phyloP scores from a whole-genome alignment of 1,140 invertebrate species.

The Drosophila parvula region DNA sequence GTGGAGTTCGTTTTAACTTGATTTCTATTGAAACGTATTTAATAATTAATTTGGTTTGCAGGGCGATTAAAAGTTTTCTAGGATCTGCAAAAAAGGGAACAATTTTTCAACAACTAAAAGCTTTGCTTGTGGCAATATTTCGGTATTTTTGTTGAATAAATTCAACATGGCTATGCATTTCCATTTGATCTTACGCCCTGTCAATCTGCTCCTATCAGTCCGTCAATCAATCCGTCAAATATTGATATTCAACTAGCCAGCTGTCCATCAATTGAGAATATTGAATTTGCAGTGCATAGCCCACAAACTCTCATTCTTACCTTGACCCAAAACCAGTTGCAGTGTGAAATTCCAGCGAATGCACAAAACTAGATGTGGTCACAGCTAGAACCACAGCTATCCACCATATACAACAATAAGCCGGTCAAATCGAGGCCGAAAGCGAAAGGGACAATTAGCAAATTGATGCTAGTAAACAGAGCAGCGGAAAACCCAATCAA shows the following conservation, averaged over 20 bases:
- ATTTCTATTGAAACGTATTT: not conserved
- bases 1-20: not conserved
- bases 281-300: constrained; percentile 31
- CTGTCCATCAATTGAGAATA: constrained; percentile 27
- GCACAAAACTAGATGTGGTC: constrained; percentile 22
- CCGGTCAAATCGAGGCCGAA: constrained; percentile 32
- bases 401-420: constrained; percentile 31
- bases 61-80: no score
- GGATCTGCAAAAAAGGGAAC: not conserved
- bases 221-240: constrained; percentile 44
- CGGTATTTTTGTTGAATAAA: constrained; percentile 1
- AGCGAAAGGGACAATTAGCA: constrained; percentile 52
- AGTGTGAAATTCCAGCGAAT: constrained; percentile 20
- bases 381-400: constrained; percentile 17
- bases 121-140: not conserved
- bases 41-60: not conserved
- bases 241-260: constrained; percentile 15
- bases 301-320: constrained; percentile 8
- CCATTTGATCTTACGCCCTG: constrained; percentile 24
- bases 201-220: constrained; percentile 17
- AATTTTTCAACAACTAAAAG: not conserved
- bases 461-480: constrained; percentile 49
- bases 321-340: constrained; percentile 46
- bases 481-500: constrained; percentile 43
- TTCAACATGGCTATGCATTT: not conserved